Evolutionary conservation across 2,797 vertebrate species (phyloP).

Genomic region (Acrossocheilus fasciatus): DNA sequence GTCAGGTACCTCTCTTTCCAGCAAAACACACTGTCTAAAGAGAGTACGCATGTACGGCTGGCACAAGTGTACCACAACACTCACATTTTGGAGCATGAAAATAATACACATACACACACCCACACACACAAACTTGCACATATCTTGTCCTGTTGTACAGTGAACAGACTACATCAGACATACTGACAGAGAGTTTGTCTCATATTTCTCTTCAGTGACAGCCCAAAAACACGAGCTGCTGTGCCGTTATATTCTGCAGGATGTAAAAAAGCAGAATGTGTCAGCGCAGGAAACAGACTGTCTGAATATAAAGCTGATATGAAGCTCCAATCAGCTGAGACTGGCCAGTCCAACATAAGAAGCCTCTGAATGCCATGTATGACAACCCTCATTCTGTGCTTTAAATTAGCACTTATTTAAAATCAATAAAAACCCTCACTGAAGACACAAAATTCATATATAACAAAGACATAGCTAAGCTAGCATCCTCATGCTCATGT

Average conservation of each 20-base stretch:
- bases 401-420: neutral
- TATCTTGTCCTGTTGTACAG: neutral
- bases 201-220: slow-evolving; percentile 31
- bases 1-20: slow-evolving; percentile 55
- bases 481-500: neutral
- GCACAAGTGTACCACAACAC: slow-evolving; percentile 1
- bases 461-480: neutral
- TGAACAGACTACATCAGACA: slow-evolving; percentile 8
- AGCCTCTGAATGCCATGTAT: neutral
- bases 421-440: neutral
- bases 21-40: slow-evolving; percentile 34
- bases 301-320: slow-evolving; percentile 25
- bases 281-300: slow-evolving; percentile 35
- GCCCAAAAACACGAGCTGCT: slow-evolving; percentile 29
- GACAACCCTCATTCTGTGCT: neutral
- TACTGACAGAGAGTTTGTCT: slow-evolving; percentile 10
- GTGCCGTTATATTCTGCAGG: slow-evolving; percentile 3
- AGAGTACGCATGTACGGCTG: slow-evolving; percentile 8
- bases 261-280: slow-evolving; percentile 22
- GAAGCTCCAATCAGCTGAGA: slow-evolving; percentile 7
- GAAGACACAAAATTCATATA: neutral
- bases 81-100: neutral
- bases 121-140: neutral
- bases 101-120: neutral
- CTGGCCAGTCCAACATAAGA: slow-evolving; percentile 1